Conservation (phyloP, 2,113 vertebrate species). For the Crotalus viridis region DNA sequence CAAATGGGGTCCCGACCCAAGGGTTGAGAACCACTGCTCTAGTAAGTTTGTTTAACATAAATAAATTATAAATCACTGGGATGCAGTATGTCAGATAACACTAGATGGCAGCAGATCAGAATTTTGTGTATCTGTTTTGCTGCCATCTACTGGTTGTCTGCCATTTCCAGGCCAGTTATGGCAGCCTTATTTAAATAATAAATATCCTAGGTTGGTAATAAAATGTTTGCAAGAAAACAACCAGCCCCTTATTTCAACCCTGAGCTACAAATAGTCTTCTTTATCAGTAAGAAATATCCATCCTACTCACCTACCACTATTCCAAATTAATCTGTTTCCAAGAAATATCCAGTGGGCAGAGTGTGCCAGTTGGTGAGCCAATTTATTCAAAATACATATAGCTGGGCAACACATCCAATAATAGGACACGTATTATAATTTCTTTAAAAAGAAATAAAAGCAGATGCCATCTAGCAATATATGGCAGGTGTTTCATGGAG, state of each 20-base stretch:
- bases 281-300: background rate
- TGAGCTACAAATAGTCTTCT: background rate
- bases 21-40: too few relatives aligned
- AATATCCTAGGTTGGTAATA: background rate
- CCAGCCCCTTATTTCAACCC: background rate
- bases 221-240: background rate
- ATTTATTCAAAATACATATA: conserved; percentile 62
- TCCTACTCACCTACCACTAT: background rate
- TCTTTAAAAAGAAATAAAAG: conserved; percentile 28
- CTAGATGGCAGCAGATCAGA: background rate
- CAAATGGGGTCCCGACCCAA: too few relatives aligned
- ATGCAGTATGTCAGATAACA: background rate
- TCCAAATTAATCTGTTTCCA: conserved; percentile 45
- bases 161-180: background rate
- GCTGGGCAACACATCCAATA: conserved; percentile 61
- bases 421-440: conserved; percentile 43
- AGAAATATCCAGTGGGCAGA: conserved; percentile 38
- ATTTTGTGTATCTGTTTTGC: background rate
- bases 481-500: background rate
- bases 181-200: background rate
- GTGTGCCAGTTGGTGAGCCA: conserved; percentile 61
- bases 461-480: conserved; percentile 31
- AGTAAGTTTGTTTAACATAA: background rate
- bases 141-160: background rate
- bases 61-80: background rate